Base-by-base conservation (phyloP, 2,888 invertebrate genomes). In the Apomyelois bistriatella region DNA sequence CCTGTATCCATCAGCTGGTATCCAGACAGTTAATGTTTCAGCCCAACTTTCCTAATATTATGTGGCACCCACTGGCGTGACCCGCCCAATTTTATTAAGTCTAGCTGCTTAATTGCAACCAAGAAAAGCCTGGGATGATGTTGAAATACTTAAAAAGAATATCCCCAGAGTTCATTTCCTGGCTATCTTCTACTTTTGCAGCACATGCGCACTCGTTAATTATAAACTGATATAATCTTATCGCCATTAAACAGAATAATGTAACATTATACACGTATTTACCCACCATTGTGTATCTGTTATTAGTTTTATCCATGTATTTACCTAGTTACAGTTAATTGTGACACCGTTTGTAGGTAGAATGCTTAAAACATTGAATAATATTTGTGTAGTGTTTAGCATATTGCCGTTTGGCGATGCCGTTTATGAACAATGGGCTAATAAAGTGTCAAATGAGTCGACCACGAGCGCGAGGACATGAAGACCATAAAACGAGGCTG, bases 171-270 rank as follows among this genome's bases (percentile, higher is more conserved):
- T 2, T 22, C 22, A 22, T 22, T 22, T 22, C 22, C 22, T 22
- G 22, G 22, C 3, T 22, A 3, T 32, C 32, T 6, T 32, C 32
- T 32, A 2, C 32, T 3, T 37, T 37, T 40, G 10, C 5, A 38
- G 15, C 9, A 13, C 15, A 13, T 12, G 40, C 9, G 12, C 42
- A 28, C 42, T 28, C 12, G n/a, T 42, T 17, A 41, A 7, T 37
- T 13, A 32, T 7, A 16, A 40, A 40, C 15, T 9, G 42, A 42
- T 12, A 28, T 22, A 6, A 12, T 42, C 22, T 22, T 28, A 42
- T 42, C 28, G n/a, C 28, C 28, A 42, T 22, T 42, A 28, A 42
- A 42, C n/a, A 42, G 28, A 42, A 42, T 42, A 42, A 12, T 42
- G 42, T 42, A 42, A 28, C 22, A 28, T 42, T 28, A 8, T 22